Conservation (phyloP, 2,888 invertebrate genomes). For the Dicyrtomina minuta region DNA sequence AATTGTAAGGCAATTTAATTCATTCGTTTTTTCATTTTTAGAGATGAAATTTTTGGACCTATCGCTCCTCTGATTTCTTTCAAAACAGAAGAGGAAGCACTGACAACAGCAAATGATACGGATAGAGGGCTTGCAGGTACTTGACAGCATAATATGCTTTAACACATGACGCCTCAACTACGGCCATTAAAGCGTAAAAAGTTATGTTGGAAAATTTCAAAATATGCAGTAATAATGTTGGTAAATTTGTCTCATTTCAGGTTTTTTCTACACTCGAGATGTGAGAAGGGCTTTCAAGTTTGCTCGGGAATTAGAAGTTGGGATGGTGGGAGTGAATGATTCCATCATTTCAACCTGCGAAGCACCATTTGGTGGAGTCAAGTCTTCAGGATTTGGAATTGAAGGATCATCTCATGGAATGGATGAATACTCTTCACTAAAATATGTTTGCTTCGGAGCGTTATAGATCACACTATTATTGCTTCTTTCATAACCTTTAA, state of each 20-base stretch:
- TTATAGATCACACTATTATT: constrained; percentile 54
- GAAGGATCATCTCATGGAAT: constrained; percentile 91
- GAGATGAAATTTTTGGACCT: constrained; percentile 95
- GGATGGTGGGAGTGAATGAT: constrained; percentile 93
- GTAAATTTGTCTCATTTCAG: too few relatives aligned
- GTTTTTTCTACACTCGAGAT: constrained; percentile 77
- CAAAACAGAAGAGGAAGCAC: constrained; percentile 80
- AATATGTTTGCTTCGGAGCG: constrained; percentile 82
- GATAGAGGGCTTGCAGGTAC: constrained; percentile 89
- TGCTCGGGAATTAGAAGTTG: constrained; percentile 79
- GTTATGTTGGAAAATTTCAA: too few relatives aligned
- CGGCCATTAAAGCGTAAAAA: background rate
- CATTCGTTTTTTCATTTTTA: too few relatives aligned
- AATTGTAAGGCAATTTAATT: too few relatives aligned
- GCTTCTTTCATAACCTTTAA: too few relatives aligned
- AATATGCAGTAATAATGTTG: too few relatives aligned
- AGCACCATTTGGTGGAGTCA: constrained; percentile 94
- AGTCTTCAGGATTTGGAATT: constrained; percentile 92
- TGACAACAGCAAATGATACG: constrained; percentile 79
- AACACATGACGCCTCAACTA: background rate
- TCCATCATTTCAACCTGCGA: constrained; percentile 87
- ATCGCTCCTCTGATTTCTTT: constrained; percentile 70
- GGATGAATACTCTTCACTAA: constrained; percentile 87
- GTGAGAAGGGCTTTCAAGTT: constrained; percentile 88
- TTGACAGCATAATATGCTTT: constrained; percentile 39